Percentiles rank a stretch among this genome's conserved stretches.
Evolutionary conservation across 1,140 invertebrate species (phyloP).

Genomic region (Dendrolimus punctatus): DNA sequence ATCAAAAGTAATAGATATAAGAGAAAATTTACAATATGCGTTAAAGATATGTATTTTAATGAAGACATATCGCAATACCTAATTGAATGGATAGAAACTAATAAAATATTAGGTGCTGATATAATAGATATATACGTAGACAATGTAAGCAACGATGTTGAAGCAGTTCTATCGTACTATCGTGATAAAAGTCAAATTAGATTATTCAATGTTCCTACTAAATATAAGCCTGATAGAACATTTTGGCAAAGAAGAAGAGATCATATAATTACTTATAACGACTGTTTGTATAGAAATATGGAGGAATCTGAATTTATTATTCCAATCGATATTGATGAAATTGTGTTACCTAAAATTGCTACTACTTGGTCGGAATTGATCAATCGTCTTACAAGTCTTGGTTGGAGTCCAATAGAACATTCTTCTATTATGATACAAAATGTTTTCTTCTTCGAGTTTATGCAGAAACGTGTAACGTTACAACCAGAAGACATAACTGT

Average conservation of each 20-base stretch:
- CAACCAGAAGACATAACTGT: conserved; percentile 22
- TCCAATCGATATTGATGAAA: conserved; percentile 81
- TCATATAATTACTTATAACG: conserved; percentile 83
- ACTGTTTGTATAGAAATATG: conserved; percentile 79
- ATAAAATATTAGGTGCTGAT: conserved; percentile 77
- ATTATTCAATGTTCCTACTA: conserved; percentile 71
- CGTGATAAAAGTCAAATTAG: conserved; percentile 69
- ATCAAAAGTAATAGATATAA: conserved; percentile 20
- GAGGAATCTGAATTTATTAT: conserved; percentile 76
- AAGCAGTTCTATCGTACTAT: conserved; percentile 73
- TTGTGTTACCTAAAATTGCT: conserved; percentile 76
- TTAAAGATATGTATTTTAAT: conserved; percentile 80
- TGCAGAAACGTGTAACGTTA: conserved; percentile 39
- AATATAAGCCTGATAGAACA: conserved; percentile 63
- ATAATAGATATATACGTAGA: conserved; percentile 78
- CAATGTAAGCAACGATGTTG: conserved; percentile 70
- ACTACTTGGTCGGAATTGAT: conserved; percentile 73
- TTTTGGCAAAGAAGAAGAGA: conserved; percentile 80
- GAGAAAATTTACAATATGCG: conserved; percentile 77
- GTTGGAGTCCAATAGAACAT: conserved; percentile 58
- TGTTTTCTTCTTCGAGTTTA: conserved; percentile 76
- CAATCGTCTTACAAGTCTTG: conserved; percentile 36
- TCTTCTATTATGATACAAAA: conserved; percentile 78
- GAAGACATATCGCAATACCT: conserved; percentile 75
- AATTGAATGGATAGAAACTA: conserved; percentile 80